These are phyloP conservation scores for Moxostoma hubbsi DNA, from an alignment of 2,797 vertebrate species.

Conservation along the genomic window DNA sequence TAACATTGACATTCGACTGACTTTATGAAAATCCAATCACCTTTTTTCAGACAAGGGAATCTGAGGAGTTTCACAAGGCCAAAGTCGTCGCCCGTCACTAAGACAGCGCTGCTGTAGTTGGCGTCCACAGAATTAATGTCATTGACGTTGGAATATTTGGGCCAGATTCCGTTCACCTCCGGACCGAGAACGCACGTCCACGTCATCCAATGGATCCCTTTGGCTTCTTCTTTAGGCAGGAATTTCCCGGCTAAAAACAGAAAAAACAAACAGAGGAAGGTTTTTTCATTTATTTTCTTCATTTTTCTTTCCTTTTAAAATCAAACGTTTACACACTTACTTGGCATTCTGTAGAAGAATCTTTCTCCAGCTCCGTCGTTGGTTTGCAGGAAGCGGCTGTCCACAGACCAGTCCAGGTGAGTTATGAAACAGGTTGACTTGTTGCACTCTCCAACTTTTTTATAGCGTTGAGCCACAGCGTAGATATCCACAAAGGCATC, in stretches of 20 bases:
- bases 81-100: constrained; percentile 91
- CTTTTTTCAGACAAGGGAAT: constrained; percentile 94
- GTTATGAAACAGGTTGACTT: constrained; percentile 92
- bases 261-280: neutral
- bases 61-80: constrained; percentile 91
- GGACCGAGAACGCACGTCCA: constrained; percentile 92
- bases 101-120: constrained; percentile 87
- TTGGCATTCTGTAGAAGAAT: constrained; percentile 84
- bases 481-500: constrained; percentile 93
- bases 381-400: constrained; percentile 92
- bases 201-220: constrained; percentile 91
- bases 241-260: constrained; percentile 84
- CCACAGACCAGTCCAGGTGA: constrained; percentile 95
- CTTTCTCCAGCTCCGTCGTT: constrained; percentile 91
- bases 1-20: neutral
- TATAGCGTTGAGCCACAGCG: constrained; percentile 90
- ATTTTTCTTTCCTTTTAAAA: no score
- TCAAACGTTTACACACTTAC: constrained; percentile 12
- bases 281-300: no score
- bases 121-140: constrained; percentile 94
- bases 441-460: constrained; percentile 94
- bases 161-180: constrained; percentile 94
- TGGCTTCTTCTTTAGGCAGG: constrained; percentile 89
- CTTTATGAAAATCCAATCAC: constrained; percentile 62
- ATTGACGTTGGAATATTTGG: constrained; percentile 87